Base-by-base conservation (phyloP, 1,140 invertebrate genomes). In the Achroia grisella region DNA sequence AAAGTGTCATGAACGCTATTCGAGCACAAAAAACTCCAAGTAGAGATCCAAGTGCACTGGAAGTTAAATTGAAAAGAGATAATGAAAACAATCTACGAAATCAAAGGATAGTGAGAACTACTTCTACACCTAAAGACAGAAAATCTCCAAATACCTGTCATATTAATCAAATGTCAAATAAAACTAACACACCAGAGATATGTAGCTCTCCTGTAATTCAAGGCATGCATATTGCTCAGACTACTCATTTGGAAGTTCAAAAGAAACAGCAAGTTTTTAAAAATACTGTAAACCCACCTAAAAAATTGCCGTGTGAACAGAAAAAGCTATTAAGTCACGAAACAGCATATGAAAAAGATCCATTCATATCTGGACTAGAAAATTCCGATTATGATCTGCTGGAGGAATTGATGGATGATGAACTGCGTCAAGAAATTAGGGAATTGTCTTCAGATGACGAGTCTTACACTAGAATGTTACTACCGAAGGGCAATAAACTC, bases 361-460 rank as follows among this genome's bases (percentile, higher is more conserved):
- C 68, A 10, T 72, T 80, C 33, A 73, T 71, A 62, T 71, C 79
- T 6, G 67, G 66, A 5, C 67, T 74, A 54, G 63, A 48, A 0
- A 76, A 71, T 54, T 71, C 73, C 9, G 80, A 84, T 41, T 81
- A 78, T 46, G 77, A 81, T 49, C 46, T 83, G 10, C 47, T 85
- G 56, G 77, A 76, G 30, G 81, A 81, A 55, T 55, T 81, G 32
- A 80, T 85, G 63, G 79, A 82, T 48, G 77, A 83, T 44, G 81
- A 83, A 17, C 50, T 85, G 23, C 62, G 73, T 9, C 64, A 75
- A 62, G 81, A 85, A 71, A 76, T 85, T n/a, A 69, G 74, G 0
- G 81, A 85, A 53, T 37, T 77, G 11, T 67, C 60, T 28, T 75
- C 70, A 13, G 79, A 83, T 50, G 79, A 84, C n/a, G 75, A 81